Percentiles rank a stretch among this genome's conserved stretches.
These are phyloP conservation scores for Cyrtodaria siliqua DNA, from an alignment of 2,888 invertebrate genomes.

Conservation along the genomic window DNA sequence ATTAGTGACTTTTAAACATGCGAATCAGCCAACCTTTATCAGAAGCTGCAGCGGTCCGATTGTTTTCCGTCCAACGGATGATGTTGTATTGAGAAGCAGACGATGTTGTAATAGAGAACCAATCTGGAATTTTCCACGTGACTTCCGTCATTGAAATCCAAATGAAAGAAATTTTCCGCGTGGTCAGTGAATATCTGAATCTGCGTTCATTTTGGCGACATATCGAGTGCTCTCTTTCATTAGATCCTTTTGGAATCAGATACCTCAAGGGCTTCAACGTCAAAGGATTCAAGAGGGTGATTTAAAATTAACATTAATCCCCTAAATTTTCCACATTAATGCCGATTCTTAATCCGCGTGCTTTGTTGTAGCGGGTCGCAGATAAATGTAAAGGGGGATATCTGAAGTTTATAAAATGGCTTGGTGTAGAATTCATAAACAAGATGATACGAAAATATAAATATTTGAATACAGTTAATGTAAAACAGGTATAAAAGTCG, in stretches of 20 bases:
- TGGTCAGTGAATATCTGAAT: slow-evolving; percentile 31
- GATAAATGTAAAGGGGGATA: background rate
- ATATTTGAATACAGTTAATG: background rate
- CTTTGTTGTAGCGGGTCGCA: too few species aligned
- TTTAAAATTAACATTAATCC: slow-evolving; percentile 40
- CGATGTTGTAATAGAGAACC: slow-evolving; percentile 29
- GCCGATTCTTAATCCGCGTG: background rate
- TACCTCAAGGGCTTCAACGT: slow-evolving; percentile 17
- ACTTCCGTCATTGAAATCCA: slow-evolving; percentile 39
- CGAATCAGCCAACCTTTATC: too few species aligned
- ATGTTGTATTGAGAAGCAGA: too few species aligned
- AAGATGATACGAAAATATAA: background rate
- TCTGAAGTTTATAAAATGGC: background rate
- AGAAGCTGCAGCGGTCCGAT: too few species aligned
- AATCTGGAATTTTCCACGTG: slow-evolving; percentile 50
- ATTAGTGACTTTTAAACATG: too few species aligned
- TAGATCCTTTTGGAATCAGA: slow-evolving; percentile 12
- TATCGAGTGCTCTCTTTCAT: slow-evolving; percentile 41
- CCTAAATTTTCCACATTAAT: background rate
- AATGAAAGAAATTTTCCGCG: slow-evolving; percentile 46
- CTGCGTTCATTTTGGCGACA: slow-evolving; percentile 42
- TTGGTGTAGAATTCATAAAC: slow-evolving; percentile 1
- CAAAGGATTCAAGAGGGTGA: slow-evolving; percentile 12
- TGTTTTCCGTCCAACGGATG: too few species aligned
- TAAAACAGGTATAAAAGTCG: background rate